Conservation (phyloP, 2,113 vertebrate species). For the Tylochromis polylepis region DNA sequence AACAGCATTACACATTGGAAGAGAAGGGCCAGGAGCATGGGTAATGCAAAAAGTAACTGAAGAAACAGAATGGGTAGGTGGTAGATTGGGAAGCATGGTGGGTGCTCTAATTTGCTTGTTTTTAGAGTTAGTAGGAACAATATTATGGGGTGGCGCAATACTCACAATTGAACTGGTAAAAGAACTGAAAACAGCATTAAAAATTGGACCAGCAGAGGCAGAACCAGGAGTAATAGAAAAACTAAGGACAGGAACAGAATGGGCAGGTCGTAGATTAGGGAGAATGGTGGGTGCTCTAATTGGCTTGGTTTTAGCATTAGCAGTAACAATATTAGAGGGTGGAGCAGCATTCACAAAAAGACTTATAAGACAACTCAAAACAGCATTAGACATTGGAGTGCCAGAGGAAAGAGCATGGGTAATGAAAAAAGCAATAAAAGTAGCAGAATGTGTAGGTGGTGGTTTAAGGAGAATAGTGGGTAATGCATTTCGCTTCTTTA, state of each 20-base stretch:
- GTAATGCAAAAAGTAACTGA: background rate
- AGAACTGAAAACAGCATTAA: background rate
- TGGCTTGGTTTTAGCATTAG: background rate
- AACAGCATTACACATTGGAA: background rate
- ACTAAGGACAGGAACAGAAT: background rate
- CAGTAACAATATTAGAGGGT: background rate
- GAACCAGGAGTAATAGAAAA: background rate
- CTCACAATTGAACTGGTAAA: accelerated
- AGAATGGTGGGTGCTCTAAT: background rate
- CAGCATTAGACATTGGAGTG: background rate
- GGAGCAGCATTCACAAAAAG: background rate
- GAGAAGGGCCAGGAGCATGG: background rate
- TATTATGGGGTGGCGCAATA: background rate
- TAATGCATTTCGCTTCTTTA: background rate
- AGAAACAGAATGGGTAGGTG: background rate
- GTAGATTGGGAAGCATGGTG: background rate
- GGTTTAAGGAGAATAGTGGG: background rate
- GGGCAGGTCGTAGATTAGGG: background rate
- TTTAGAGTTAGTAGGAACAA: background rate
- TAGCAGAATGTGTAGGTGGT: background rate
- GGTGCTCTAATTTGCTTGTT: background rate
- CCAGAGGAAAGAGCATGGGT: background rate
- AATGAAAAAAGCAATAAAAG: background rate
- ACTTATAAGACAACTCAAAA: background rate
- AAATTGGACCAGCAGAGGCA: background rate